Percentiles rank a stretch among this genome's conserved stretches.
Conservation (phyloP, 2,888 invertebrate species). For the Halictus ligatus region DNA sequence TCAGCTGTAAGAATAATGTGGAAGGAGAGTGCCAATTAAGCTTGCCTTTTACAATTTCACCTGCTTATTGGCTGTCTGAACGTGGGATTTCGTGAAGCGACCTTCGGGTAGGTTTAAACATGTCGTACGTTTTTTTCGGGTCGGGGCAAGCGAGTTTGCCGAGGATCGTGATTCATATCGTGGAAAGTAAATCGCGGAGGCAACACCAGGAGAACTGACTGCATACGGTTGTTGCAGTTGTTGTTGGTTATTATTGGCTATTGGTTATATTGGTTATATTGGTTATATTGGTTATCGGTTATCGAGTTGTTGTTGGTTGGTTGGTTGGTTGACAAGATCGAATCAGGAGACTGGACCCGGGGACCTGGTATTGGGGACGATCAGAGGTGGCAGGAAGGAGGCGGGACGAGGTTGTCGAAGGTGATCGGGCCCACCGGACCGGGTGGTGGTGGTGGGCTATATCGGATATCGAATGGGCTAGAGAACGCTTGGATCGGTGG, state of each 20-base stretch:
- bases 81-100: slow-evolving; percentile 74
- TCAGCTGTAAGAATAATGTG: slow-evolving; percentile 98
- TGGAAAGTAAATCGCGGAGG: slow-evolving; percentile 37
- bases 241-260: neutral
- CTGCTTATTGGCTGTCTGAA: slow-evolving; percentile 83
- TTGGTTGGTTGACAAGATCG: neutral
- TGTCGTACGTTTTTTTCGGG: slow-evolving; percentile 35
- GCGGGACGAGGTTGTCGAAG: neutral
- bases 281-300: too few relatives aligned
- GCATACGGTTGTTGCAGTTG: slow-evolving; percentile 31
- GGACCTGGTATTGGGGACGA: slow-evolving; percentile 1
- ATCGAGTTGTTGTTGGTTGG: neutral
- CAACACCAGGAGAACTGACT: slow-evolving; percentile 22
- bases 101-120: slow-evolving; percentile 64
- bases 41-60: slow-evolving; percentile 83
- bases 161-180: slow-evolving; percentile 41
- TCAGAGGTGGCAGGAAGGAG: neutral
- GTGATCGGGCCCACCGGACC: neutral
- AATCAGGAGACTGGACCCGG: neutral
- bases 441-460: neutral
- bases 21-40: slow-evolving; percentile 89
- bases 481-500: slow-evolving; percentile 23
- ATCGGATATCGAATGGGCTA: neutral
- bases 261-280: neutral
- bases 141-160: slow-evolving; percentile 50